Evolutionary conservation across 2,888 invertebrate genomes (phyloP).

Genomic region (Gonocerus acuteangulatus): DNA sequence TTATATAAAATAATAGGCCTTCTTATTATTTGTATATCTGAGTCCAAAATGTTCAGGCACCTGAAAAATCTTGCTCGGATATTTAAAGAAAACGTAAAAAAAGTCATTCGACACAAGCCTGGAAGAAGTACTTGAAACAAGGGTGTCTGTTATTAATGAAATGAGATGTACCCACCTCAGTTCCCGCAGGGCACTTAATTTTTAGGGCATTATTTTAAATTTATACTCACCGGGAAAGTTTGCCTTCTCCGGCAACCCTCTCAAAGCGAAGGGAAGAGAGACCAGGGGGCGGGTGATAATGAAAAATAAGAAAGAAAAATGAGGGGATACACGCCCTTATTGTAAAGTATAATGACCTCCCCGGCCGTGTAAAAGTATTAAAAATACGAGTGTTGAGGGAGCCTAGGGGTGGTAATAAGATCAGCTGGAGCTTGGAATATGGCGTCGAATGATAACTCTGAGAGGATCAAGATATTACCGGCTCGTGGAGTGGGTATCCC

Average conservation of each 20-base stretch:
- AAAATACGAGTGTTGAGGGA: constrained; percentile 26
- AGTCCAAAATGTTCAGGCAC: neutral
- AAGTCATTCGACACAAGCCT: no score
- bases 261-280: neutral
- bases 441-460: constrained; percentile 12
- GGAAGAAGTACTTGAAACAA: no score
- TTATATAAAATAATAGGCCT: neutral
- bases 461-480: constrained; percentile 22
- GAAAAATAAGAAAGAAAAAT: constrained; percentile 36
- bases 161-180: constrained; percentile 18
- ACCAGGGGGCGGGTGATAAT: constrained; percentile 24
- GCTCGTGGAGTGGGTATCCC: neutral
- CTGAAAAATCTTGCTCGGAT: no score
- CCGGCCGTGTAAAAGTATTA: constrained; percentile 33
- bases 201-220: constrained; percentile 37
- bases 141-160: constrained; percentile 24
- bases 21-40: neutral
- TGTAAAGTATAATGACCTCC: constrained; percentile 36
- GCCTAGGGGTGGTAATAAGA: constrained; percentile 6
- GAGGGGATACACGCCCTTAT: constrained; percentile 33
- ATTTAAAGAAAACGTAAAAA: no score
- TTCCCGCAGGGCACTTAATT: constrained; percentile 32
- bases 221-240: constrained; percentile 29
- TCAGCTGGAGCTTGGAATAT: constrained; percentile 3
- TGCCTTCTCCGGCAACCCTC: neutral